phyloP scores from a whole-genome alignment of 2,888 invertebrate species.

The Andrena bicolor region DNA sequence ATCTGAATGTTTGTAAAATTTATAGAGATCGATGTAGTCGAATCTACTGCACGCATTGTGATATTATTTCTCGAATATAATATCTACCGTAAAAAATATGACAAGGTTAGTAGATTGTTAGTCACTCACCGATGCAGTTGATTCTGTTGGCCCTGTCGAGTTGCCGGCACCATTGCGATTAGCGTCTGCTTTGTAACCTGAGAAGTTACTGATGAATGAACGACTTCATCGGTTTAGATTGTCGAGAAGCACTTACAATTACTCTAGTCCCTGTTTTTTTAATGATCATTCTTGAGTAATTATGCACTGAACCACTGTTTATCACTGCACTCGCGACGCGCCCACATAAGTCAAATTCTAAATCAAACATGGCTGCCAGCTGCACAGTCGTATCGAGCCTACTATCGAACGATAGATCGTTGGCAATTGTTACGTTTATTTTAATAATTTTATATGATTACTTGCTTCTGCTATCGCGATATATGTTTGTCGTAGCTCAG shows the following conservation, averaged over 20 bases:
- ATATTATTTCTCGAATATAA: not conserved
- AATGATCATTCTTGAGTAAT: not conserved
- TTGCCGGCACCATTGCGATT: conserved; percentile 18
- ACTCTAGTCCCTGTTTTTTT: not conserved
- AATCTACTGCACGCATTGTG: not conserved
- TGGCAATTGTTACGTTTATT: not conserved
- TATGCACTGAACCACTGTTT: not conserved
- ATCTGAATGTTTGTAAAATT: not conserved
- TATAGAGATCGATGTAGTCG: not conserved
- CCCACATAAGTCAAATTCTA: not conserved
- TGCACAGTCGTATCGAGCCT: not conserved
- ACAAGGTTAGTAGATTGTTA: conserved; percentile 1
- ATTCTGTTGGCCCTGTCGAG: not conserved
- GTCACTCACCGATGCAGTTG: conserved; percentile 16
- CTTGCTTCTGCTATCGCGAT: not conserved
- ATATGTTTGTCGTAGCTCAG: not conserved
- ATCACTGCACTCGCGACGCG: not conserved
- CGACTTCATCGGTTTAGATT: conserved; percentile 7
- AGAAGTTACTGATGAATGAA: conserved; percentile 2
- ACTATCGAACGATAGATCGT: not conserved
- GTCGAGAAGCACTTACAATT: not conserved
- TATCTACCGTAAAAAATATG: not conserved
- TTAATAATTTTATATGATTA: not conserved
- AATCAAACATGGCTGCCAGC: conserved; percentile 23
- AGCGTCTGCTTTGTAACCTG: not conserved